These are phyloP conservation scores for Bicyclus anynana DNA, from an alignment of 1,140 invertebrate species.

Conservation along the genomic window DNA sequence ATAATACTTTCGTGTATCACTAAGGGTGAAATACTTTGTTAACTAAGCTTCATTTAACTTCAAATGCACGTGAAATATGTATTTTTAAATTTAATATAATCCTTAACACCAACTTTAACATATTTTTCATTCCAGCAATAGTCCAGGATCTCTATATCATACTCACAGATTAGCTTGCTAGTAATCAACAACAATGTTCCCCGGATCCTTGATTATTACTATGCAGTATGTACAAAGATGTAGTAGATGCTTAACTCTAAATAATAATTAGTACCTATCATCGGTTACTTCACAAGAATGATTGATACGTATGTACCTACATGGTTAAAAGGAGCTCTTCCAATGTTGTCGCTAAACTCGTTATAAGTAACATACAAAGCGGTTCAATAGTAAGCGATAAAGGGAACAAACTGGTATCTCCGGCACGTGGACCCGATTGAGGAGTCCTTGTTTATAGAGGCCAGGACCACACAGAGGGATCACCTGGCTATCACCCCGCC, in stretches of 20 bases:
- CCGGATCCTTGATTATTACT: too few species aligned
- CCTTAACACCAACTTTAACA: too few species aligned
- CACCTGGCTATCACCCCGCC: slow-evolving; percentile 57
- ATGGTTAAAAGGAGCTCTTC: too few species aligned
- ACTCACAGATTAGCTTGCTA: too few species aligned
- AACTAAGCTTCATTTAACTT: not conserved
- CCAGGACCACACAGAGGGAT: slow-evolving; percentile 72
- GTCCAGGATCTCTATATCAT: too few species aligned
- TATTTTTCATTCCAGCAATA: too few species aligned
- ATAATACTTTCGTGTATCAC: slow-evolving; percentile 20
- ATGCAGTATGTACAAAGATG: too few species aligned
- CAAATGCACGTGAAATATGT: not conserved
- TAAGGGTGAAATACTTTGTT: slow-evolving; percentile 9
- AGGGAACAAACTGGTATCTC: slow-evolving; percentile 20
- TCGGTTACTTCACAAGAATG: not conserved
- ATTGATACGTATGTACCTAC: too few species aligned
- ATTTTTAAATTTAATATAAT: too few species aligned
- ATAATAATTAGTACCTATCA: too few species aligned
- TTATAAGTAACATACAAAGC: not conserved
- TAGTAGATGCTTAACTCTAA: too few species aligned
- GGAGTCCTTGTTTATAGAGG: slow-evolving; percentile 59
- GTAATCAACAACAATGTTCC: too few species aligned
- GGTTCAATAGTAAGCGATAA: slow-evolving; percentile 5
- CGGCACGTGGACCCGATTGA: slow-evolving; percentile 55
- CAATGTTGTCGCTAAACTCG: not conserved